These are phyloP conservation scores for Regulus satrapa DNA, from an alignment of 2,113 vertebrate genomes.

Conservation along the genomic window DNA sequence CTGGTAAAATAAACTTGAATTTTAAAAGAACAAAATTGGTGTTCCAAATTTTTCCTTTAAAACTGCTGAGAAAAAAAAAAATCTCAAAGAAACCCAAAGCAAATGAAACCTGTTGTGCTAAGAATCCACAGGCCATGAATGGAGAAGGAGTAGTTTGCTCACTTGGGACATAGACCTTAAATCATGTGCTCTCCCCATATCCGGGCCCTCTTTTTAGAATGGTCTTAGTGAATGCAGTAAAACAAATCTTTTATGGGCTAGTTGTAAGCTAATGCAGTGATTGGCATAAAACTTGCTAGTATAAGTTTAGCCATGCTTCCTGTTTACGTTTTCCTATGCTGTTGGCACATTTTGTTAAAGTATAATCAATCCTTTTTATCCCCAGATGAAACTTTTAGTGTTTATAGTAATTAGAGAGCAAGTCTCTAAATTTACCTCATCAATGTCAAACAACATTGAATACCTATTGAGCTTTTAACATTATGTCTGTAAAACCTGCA, in stretches of 20 bases:
- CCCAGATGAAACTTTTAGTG: not conserved
- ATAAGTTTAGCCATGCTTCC: not conserved
- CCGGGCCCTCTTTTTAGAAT: not conserved
- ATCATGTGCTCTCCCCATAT: not conserved
- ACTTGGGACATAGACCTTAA: accelerated
- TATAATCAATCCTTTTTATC: not conserved
- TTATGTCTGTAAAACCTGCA: not conserved
- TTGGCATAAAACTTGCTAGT: not conserved
- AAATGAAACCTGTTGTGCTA: not conserved
- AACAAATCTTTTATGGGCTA: not conserved
- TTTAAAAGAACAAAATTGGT: not conserved
- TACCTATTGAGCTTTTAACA: not conserved
- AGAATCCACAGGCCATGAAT: not conserved
- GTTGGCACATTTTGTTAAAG: not conserved
- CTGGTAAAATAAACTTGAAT: not conserved
- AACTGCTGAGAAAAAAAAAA: not conserved
- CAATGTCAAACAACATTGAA: not conserved
- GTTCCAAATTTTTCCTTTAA: not conserved
- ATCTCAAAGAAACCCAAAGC: not conserved
- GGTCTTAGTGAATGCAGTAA: not conserved
- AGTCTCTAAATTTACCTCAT: not conserved
- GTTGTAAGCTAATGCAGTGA: not conserved
- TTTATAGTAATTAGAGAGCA: not conserved
- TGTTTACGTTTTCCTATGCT: not conserved
- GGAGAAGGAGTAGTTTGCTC: not conserved